Evolutionary conservation across 2,888 invertebrate species (phyloP).

Genomic region (Caenorhabditis sp.): DNA sequence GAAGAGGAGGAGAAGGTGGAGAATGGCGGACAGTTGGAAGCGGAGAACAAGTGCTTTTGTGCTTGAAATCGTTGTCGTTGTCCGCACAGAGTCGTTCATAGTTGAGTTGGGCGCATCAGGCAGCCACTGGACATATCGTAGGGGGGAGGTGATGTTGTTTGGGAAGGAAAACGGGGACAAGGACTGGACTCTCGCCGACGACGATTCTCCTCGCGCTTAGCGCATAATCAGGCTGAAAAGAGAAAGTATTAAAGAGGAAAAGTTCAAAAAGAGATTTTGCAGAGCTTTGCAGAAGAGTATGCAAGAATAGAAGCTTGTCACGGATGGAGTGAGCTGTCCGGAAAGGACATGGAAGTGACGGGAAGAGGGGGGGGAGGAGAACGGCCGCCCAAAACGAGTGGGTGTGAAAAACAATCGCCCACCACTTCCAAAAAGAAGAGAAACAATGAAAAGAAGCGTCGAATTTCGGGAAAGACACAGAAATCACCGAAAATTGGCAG

Average conservation of each 20-base stretch:
- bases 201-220: slow-evolving; percentile 50
- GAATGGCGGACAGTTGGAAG: slow-evolving; percentile 54
- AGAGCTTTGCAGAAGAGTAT: slow-evolving; percentile 11
- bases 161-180: slow-evolving; percentile 16
- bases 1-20: slow-evolving; percentile 49
- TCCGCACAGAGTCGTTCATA: slow-evolving; percentile 60
- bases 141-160: slow-evolving; percentile 27
- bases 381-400: slow-evolving; percentile 43
- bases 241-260: slow-evolving; percentile 6
- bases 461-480: slow-evolving; percentile 27
- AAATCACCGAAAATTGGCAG: slow-evolving; percentile 21
- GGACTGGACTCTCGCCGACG: slow-evolving; percentile 42
- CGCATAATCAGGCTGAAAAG: slow-evolving; percentile 57
- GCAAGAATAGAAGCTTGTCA: slow-evolving; percentile 12
- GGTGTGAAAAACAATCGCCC: slow-evolving; percentile 48
- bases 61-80: slow-evolving; percentile 57
- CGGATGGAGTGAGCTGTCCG: not conserved
- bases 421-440: not conserved
- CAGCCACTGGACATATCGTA: slow-evolving; percentile 56
- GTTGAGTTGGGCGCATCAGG: slow-evolving; percentile 59
- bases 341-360: slow-evolving; percentile 30
- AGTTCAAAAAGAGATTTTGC: slow-evolving; percentile 10
- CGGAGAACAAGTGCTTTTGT: slow-evolving; percentile 44
- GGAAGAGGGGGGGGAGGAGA: slow-evolving; percentile 4
- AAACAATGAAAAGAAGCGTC: slow-evolving; percentile 14